phyloP scores from a whole-genome alignment of 2,797 vertebrate species.

The Astyanax mexicanus region DNA sequence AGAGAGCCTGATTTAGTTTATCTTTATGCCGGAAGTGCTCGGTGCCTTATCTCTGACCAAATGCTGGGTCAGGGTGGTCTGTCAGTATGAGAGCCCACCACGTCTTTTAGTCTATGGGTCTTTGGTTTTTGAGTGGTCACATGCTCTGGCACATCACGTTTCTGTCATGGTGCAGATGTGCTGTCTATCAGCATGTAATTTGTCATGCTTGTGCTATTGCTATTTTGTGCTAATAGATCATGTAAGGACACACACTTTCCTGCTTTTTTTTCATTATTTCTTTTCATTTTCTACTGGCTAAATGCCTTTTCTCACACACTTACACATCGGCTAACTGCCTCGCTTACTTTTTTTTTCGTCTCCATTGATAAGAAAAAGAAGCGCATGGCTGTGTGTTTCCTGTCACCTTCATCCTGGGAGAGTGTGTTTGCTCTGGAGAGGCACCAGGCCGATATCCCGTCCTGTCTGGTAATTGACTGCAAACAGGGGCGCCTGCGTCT shows the following conservation, averaged over 20 bases:
- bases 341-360: no score
- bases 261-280: background rate
- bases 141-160: conserved; percentile 1
- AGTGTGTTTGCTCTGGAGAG: conserved; percentile 76
- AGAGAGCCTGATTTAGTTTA: conserved; percentile 70
- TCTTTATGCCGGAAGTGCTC: conserved; percentile 60
- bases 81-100: conserved; percentile 9
- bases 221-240: conserved; percentile 47
- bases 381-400: conserved; percentile 60
- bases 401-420: conserved; percentile 66
- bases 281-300: background rate
- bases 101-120: no score
- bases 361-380: conserved; percentile 58
- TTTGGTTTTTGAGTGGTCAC: conserved; percentile 59
- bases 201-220: conserved; percentile 42
- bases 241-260: conserved; percentile 22
- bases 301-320: background rate
- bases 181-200: conserved; percentile 46
- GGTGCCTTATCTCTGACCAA: conserved; percentile 71
- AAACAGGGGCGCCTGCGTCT: conserved; percentile 76
- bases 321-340: background rate
- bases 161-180: background rate
- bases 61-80: conserved; percentile 62
- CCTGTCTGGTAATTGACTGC: conserved; percentile 78
- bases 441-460: conserved; percentile 74